Evolutionary conservation across 2,797 vertebrate genomes (phyloP), one percentile per base, ranked within the genome.

Genomic region (Thunnus albacares): DNA sequence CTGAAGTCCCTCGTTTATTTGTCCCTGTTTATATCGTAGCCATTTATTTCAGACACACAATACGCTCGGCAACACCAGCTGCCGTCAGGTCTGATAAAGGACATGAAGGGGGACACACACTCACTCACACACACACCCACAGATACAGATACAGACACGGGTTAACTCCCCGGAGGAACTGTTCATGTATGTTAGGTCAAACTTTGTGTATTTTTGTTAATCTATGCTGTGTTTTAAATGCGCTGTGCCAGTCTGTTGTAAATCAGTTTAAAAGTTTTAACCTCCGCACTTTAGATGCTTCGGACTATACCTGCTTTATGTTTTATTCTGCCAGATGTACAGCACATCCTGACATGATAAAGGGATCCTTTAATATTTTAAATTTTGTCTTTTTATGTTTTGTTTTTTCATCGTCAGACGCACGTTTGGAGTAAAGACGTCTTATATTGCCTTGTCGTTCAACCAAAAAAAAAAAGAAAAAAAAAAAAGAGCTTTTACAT

Each of bases 281-380:
- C 78, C 74, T 77, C 57, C 15, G 86, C 77, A 84, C 83, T 90
- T 87, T 59, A 88, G 80, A 80, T 83, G 86, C 83, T 90, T 80
- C 75, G 86, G 87, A 86, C 61, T 75, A 0, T 52, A 71, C 71
- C 73, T 63, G 75, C 83, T 86, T 75, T 49, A 49, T 52, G 81
- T 88, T 87, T 88, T 41, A 53, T 72, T 87, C 61, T 78, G 71
- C 56, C 81, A 68, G 75, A 82, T 80, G 76, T 63, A 45, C 70
- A 41, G 64, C 38, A 63, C 82, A 77, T 71, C 73, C 67, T 80
- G 79, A 80, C 64, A 24, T 2, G 35, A 85, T 82, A 92, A 92
- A 93, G 88, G 90, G 92, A 90, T 85, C 77, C 61, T 72, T 89
- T 82, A 63, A 73, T 82, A 79, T 84, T 83, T 85, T 71, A 63